Conservation (phyloP, 2,888 invertebrate species). For the Hypolimnas misippus region DNA sequence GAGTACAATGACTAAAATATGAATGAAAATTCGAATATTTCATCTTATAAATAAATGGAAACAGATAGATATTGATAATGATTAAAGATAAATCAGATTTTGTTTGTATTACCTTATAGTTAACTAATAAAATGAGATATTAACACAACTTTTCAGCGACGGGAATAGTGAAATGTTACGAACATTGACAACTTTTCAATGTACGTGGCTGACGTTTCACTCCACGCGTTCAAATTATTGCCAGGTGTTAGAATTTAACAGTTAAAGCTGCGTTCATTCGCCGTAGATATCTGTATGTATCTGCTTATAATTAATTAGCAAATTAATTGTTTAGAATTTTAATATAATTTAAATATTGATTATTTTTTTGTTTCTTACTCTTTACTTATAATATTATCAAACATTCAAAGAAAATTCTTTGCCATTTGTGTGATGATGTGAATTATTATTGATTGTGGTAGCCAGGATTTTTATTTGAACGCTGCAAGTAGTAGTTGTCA, state of each 20-base stretch:
- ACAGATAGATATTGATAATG: constrained; percentile 15
- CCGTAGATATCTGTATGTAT: not conserved
- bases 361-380: too few relatives aligned
- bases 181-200: constrained; percentile 45
- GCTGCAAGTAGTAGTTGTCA: constrained; percentile 27
- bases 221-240: constrained; percentile 75
- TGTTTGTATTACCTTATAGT: constrained; percentile 46
- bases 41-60: constrained; percentile 9
- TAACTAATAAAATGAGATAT: constrained; percentile 38
- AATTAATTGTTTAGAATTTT: too few relatives aligned
- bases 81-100: constrained; percentile 1
- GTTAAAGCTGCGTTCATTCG: constrained; percentile 29
- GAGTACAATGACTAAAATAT: constrained; percentile 8
- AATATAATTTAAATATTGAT: too few relatives aligned
- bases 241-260: constrained; percentile 30
- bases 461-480: constrained; percentile 15
- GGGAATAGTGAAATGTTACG: constrained; percentile 50
- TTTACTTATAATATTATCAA: too few relatives aligned
- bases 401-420: too few relatives aligned
- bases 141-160: constrained; percentile 39
- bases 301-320: not conserved
- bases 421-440: too few relatives aligned
- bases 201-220: constrained; percentile 83
- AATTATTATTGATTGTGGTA: too few relatives aligned
- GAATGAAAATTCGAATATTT: constrained; percentile 27